Evolutionary conservation across 2,113 vertebrate species (phyloP).

Genomic region (Nothoprocta perdicaria): DNA sequence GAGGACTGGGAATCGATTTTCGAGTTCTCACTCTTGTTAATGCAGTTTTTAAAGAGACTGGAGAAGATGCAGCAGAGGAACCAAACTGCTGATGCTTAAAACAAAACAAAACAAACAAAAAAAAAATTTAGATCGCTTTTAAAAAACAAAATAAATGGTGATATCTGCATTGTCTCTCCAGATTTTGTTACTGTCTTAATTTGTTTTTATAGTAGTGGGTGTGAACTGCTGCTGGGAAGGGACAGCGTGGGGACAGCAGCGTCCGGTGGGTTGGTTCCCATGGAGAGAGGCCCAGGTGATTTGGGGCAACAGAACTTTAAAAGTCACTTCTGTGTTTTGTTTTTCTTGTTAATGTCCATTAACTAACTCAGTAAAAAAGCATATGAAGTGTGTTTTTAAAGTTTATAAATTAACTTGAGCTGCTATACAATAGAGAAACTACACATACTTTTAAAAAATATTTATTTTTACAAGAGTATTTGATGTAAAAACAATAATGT

Average conservation of each 20-base stretch:
- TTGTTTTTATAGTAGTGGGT: too few species aligned
- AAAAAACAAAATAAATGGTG: too few species aligned
- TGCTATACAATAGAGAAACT: not conserved
- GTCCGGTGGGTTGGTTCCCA: not conserved
- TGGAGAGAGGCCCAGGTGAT: not conserved
- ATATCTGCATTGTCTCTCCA: too few species aligned
- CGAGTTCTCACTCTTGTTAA: too few species aligned
- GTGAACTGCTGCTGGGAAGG: too few species aligned
- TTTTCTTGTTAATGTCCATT: not conserved
- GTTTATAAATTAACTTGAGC: not conserved
- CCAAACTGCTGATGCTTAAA: too few species aligned
- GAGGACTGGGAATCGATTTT: too few species aligned
- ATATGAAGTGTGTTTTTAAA: not conserved
- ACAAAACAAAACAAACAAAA: too few species aligned
- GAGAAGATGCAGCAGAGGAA: too few species aligned
- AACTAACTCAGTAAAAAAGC: not conserved
- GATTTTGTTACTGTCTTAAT: too few species aligned
- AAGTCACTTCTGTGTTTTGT: not conserved
- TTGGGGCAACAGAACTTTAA: not conserved
- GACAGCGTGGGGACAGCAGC: not conserved
- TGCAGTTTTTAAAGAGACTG: too few species aligned
- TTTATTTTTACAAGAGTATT: slow-evolving; percentile 39
- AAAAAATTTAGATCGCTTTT: too few species aligned
- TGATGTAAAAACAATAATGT: not conserved
- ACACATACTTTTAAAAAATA: not conserved